Evolutionary conservation across 2,888 invertebrate species (phyloP).

Genomic region (Crioceris asparagi): DNA sequence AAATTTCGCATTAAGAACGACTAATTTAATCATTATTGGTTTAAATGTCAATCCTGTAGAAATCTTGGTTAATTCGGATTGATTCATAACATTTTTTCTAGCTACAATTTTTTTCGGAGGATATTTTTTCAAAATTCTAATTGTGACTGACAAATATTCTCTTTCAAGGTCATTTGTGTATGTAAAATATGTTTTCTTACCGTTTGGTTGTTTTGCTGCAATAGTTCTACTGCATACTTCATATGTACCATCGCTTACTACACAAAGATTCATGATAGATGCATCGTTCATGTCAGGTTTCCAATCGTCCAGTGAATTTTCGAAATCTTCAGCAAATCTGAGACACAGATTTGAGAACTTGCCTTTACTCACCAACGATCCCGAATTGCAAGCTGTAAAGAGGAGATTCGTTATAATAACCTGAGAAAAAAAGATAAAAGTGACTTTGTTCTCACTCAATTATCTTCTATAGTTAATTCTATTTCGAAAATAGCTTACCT

Average conservation of each 20-base stretch:
- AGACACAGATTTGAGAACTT: constrained; percentile 84
- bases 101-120: too few species aligned
- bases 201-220: constrained; percentile 68
- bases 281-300: constrained; percentile 77
- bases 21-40: too few species aligned
- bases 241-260: constrained; percentile 98
- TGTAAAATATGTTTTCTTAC: too few species aligned
- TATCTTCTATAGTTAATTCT: too few species aligned
- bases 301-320: constrained; percentile 94
- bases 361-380: constrained; percentile 91
- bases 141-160: too few species aligned
- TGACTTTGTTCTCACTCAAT: too few species aligned
- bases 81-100: too few species aligned
- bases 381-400: constrained; percentile 74
- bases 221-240: constrained; percentile 92
- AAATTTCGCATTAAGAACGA: neutral
- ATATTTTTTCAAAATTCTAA: too few species aligned
- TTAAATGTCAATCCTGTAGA: too few species aligned
- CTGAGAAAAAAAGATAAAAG: too few species aligned
- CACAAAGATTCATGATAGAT: constrained; percentile 80
- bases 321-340: constrained; percentile 95
- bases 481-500: constrained; percentile 25
- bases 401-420: constrained; percentile 1
- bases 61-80: too few species aligned
- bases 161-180: too few species aligned